Evolutionary conservation across 2,797 vertebrate genomes (phyloP).

Genomic region (Ctenopoma kingsleyae): DNA sequence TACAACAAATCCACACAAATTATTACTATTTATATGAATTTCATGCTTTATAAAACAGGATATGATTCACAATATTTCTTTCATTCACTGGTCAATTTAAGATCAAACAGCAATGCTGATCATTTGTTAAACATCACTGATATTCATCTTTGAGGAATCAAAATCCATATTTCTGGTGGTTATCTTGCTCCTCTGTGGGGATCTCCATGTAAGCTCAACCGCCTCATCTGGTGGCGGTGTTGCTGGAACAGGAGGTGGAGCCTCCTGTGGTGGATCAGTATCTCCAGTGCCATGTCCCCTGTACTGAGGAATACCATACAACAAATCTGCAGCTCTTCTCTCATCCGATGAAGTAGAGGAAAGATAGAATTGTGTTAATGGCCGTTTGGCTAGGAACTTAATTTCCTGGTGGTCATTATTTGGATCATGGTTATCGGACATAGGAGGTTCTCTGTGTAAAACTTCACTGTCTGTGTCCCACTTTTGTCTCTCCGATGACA

Average conservation of each 20-base stretch:
- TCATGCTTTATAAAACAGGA: not conserved
- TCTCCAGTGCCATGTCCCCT: constrained; percentile 45
- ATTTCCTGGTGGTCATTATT: constrained; percentile 11
- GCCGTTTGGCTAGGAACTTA: constrained; percentile 19
- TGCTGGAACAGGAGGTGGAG: constrained; percentile 55
- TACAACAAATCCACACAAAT: not conserved
- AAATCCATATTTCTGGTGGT: constrained; percentile 71
- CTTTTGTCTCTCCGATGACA: constrained; percentile 61
- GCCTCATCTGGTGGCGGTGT: constrained; percentile 48
- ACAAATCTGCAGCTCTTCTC: constrained; percentile 26
- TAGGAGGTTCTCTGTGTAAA: not conserved
- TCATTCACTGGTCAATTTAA: not conserved
- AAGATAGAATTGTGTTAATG: constrained; percentile 18
- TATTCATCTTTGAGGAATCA: constrained; percentile 28
- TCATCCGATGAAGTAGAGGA: constrained; percentile 25
- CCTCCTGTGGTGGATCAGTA: constrained; percentile 14
- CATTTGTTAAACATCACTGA: constrained; percentile 54
- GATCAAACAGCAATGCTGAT: not conserved
- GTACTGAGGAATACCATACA: constrained; percentile 43
- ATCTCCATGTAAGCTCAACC: constrained; percentile 41
- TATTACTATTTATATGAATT: constrained; percentile 20
- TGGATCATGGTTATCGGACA: constrained; percentile 1
- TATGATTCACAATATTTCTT: not conserved
- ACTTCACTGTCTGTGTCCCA: constrained; percentile 56
- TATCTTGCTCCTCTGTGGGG: constrained; percentile 50